Evolutionary conservation across 2,113 vertebrate genomes (phyloP).

Genomic region (Myanophis thanlyinensis): DNA sequence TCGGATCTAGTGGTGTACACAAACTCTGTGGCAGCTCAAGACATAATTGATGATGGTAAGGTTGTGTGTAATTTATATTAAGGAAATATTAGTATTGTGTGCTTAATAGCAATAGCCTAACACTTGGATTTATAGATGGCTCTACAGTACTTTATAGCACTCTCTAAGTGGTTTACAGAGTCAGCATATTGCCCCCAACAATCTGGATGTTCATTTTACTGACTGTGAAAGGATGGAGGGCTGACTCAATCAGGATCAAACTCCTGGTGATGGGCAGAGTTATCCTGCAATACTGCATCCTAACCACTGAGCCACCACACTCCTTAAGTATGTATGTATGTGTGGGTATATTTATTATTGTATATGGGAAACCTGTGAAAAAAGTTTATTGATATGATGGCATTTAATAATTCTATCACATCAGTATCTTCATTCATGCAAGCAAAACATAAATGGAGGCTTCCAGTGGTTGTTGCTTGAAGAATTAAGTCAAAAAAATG

Average conservation of each 20-base stretch:
- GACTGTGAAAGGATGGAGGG: neutral
- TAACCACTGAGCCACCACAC: neutral
- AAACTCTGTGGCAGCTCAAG: conserved; percentile 92
- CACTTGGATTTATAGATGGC: neutral
- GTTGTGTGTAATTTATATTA: neutral
- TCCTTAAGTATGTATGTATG: neutral
- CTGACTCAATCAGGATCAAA: neutral
- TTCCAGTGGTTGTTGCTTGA: neutral
- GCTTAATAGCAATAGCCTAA: neutral
- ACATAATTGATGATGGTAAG: conserved; percentile 91
- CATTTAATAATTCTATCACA: neutral
- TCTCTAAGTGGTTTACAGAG: neutral
- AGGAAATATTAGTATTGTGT: neutral
- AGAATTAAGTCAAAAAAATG: neutral
- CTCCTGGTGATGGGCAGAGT: neutral
- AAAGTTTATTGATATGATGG: neutral
- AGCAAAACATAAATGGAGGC: neutral
- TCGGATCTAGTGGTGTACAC: conserved; percentile 94
- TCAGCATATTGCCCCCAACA: neutral
- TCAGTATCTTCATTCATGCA: neutral
- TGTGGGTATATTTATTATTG: neutral
- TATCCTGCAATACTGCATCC: neutral
- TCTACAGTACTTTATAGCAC: neutral
- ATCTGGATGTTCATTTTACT: neutral
- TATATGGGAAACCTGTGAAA: neutral